Conservation (phyloP, 2,797 vertebrate genomes). For the Neosalanx taihuensis region DNA sequence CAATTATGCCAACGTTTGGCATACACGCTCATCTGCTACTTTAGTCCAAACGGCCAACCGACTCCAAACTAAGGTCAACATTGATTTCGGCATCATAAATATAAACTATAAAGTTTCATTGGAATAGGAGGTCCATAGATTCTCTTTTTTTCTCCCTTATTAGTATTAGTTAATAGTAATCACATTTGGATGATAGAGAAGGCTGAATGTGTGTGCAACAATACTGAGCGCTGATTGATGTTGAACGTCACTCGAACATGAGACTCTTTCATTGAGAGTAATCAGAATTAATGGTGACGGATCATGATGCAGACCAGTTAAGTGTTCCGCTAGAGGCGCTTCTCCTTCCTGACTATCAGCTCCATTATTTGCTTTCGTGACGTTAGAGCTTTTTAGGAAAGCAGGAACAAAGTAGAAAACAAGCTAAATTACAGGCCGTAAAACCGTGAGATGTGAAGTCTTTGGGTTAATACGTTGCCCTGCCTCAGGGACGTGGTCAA, state of each 20-base stretch:
- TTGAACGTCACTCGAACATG: constrained; percentile 53
- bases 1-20: constrained; percentile 10
- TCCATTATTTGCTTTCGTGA: constrained; percentile 2
- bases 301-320: constrained; percentile 29
- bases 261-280: constrained; percentile 47
- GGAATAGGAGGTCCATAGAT: neutral
- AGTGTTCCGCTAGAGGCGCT: neutral
- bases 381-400: neutral
- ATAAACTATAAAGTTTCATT: neutral
- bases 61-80: constrained; percentile 32
- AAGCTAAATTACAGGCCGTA: neutral
- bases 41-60: constrained; percentile 31
- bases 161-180: constrained; percentile 47
- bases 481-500: neutral
- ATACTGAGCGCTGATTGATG: constrained; percentile 57
- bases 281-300: constrained; percentile 49
- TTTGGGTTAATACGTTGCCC: neutral
- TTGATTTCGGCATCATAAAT: neutral
- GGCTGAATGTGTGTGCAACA: constrained; percentile 16
- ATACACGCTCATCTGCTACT: constrained; percentile 40
- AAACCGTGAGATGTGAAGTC: neutral
- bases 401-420: neutral
- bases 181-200: constrained; percentile 50
- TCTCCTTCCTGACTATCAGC: constrained; percentile 1
- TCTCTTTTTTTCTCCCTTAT: constrained; percentile 30